These are phyloP conservation scores for Corella eumyota DNA, from an alignment of 23 tunicate genomes.

Conservation along the genomic window DNA sequence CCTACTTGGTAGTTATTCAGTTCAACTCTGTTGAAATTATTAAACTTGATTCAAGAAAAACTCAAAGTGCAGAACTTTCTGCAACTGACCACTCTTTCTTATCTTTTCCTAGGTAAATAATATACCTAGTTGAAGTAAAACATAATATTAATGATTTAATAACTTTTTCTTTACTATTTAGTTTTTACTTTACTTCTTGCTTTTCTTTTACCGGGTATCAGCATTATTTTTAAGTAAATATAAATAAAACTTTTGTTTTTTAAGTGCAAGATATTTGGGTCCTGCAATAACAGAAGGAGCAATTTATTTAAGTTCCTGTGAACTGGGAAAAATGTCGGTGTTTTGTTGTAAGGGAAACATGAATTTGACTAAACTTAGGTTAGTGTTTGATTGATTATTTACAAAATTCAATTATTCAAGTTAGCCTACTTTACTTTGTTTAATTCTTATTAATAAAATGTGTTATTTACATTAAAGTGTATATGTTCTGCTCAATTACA, in stretches of 20 bases:
- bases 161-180: no score
- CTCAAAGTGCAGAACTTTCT: conserved; percentile 18
- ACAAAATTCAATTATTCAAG: neutral
- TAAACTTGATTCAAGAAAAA: conserved; percentile 1
- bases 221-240: neutral
- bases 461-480: no score
- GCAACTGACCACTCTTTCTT: conserved; percentile 38
- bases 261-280: conserved; percentile 78
- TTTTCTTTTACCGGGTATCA: neutral
- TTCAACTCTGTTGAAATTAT: conserved; percentile 69
- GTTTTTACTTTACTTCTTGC: no score
- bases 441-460: no score
- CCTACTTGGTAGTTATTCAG: conserved; percentile 63
- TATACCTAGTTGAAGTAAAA: no score
- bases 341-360: conserved; percentile 84
- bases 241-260: no score
- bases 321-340: conserved; percentile 34
- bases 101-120: conserved; percentile 50
- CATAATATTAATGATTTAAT: no score
- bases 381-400: neutral
- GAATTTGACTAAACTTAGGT: conserved; percentile 11
- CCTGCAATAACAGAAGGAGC: conserved; percentile 93
- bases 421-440: no score
- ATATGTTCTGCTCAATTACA: no score
- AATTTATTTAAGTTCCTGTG: conserved; percentile 39